Conservation (phyloP, 2,888 invertebrate species). For the Cheilosia vernalis region DNA sequence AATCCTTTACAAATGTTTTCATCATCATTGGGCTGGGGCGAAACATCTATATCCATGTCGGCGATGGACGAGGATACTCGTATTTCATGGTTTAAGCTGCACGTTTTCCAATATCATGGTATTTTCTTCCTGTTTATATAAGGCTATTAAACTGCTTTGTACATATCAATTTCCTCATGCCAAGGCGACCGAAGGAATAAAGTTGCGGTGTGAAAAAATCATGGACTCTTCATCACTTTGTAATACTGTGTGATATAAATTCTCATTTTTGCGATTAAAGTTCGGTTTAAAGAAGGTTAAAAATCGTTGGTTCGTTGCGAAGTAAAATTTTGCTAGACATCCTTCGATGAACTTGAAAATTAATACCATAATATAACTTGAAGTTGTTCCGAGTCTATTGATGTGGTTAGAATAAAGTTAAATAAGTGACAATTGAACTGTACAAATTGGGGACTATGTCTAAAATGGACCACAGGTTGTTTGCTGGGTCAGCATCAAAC, state of each 20-base stretch:
- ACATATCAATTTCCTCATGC: not conserved
- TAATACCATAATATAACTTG: too few relatives aligned
- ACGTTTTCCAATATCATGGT: not conserved
- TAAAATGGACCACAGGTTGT: too few relatives aligned
- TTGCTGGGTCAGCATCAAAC: too few relatives aligned
- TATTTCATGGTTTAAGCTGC: not conserved
- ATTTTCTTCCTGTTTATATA: not conserved
- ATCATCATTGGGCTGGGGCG: not conserved
- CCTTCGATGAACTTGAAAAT: too few relatives aligned
- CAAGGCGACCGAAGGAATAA: not conserved
- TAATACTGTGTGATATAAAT: not conserved
- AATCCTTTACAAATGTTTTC: not conserved
- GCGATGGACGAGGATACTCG: not conserved
- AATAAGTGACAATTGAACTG: too few relatives aligned
- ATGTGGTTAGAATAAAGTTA: too few relatives aligned
- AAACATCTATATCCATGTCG: not conserved
- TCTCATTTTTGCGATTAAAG: too few relatives aligned
- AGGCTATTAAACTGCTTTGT: not conserved
- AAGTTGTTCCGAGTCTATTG: too few relatives aligned
- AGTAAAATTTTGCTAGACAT: too few relatives aligned
- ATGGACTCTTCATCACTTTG: conserved; percentile 9
- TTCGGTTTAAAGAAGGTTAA: too few relatives aligned
- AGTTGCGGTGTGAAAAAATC: not conserved
- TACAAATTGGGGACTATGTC: too few relatives aligned
- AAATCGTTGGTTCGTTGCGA: too few relatives aligned